A percentile compares a stretch with the other conserved stretches of the same genome.
Conservation (phyloP, 2,888 invertebrate genomes). For the Diaphora mendica region DNA sequence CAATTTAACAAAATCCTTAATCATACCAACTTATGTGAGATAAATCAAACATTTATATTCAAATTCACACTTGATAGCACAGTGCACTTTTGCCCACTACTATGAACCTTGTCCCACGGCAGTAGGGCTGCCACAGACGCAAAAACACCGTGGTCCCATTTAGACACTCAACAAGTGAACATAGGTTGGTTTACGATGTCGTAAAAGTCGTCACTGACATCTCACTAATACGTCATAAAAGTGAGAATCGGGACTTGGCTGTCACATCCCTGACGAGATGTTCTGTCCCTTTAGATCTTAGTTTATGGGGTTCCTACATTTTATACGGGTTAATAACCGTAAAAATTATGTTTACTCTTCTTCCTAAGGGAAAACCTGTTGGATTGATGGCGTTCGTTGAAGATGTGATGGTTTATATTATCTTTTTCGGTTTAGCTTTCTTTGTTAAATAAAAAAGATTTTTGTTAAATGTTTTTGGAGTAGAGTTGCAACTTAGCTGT, state of each 20-base stretch:
- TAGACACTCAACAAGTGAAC: slow-evolving; percentile 78
- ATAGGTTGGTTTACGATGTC: slow-evolving; percentile 77
- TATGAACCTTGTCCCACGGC: slow-evolving; percentile 27
- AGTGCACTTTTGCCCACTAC: background rate
- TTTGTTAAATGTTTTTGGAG: background rate
- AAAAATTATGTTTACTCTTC: slow-evolving; percentile 54
- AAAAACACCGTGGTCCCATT: slow-evolving; percentile 30
- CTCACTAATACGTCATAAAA: slow-evolving; percentile 83
- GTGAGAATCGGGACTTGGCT: slow-evolving; percentile 52
- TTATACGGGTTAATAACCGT: slow-evolving; percentile 66
- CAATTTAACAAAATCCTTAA: slow-evolving; percentile 44
- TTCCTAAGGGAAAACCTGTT: slow-evolving; percentile 50
- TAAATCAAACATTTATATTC: slow-evolving; percentile 55
- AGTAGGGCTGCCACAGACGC: slow-evolving; percentile 25
- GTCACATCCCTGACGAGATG: slow-evolving; percentile 58
- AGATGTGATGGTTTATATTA: slow-evolving; percentile 35
- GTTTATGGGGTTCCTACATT: slow-evolving; percentile 60
- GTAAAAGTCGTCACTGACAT: slow-evolving; percentile 75
- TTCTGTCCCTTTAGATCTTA: slow-evolving; percentile 55
- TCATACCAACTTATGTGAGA: slow-evolving; percentile 38
- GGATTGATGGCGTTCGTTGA: slow-evolving; percentile 40
- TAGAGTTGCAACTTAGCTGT: background rate
- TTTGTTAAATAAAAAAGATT: background rate
- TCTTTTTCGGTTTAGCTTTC: slow-evolving; percentile 30
- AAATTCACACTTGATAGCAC: slow-evolving; percentile 40